A percentile compares a stretch with the other conserved stretches of the same genome.
phyloP scores from a whole-genome alignment of 1,140 invertebrate genomes.

The Anastatus disparis region DNA sequence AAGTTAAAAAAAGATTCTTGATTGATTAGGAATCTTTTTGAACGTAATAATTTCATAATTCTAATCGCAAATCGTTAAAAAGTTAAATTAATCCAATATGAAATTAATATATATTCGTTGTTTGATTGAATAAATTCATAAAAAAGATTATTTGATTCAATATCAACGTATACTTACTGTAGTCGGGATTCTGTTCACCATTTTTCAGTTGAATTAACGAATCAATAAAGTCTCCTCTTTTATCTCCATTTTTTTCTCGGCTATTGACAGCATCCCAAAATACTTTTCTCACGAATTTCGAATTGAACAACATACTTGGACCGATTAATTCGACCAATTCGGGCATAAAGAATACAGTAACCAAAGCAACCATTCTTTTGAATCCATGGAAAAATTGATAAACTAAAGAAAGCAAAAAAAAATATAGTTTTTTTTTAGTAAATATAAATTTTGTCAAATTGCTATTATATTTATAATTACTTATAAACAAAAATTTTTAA shows the following conservation, averaged over 20 bases:
- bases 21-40: too few relatives aligned
- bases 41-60: slow-evolving; percentile 27
- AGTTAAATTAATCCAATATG: not conserved
- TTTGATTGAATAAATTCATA: not conserved
- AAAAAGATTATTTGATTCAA: not conserved
- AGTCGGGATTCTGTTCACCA: slow-evolving; percentile 53
- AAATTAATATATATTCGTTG: not conserved
- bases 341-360: slow-evolving; percentile 58
- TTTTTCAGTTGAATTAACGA: slow-evolving; percentile 58
- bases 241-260: slow-evolving; percentile 51
- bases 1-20: too few relatives aligned
- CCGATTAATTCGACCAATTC: slow-evolving; percentile 54
- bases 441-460: too few relatives aligned
- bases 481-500: too few relatives aligned
- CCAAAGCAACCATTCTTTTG: slow-evolving; percentile 60
- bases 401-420: too few relatives aligned
- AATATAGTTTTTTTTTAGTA: too few relatives aligned
- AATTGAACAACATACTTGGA: slow-evolving; percentile 48
- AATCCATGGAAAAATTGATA: slow-evolving; percentile 56
- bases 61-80: not conserved
- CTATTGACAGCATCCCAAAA: slow-evolving; percentile 58
- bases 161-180: slow-evolving; percentile 48
- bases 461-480: too few relatives aligned
- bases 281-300: slow-evolving; percentile 52
- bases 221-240: slow-evolving; percentile 62